phyloP scores from a whole-genome alignment of 2,113 vertebrate species.

The Platycercus adscitus region DNA sequence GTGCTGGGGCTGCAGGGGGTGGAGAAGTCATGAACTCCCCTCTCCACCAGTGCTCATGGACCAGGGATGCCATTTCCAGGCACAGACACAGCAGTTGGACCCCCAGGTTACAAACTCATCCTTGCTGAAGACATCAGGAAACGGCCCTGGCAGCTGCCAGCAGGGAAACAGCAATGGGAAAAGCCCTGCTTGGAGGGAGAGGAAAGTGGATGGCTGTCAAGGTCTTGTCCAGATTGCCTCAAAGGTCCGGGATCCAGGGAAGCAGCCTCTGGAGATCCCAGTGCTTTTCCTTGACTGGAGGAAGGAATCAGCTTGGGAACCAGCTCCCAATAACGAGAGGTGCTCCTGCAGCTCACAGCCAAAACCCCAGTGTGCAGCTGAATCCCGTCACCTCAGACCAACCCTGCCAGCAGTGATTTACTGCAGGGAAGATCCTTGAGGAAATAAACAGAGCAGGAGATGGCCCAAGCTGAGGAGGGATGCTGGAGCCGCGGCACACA shows the following conservation, averaged over 20 bases:
- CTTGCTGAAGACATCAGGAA: not conserved
- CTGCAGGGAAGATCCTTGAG: not conserved
- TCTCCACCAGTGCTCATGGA: not conserved
- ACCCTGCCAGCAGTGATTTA: not conserved
- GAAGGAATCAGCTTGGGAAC: too few species aligned
- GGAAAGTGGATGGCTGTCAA: not conserved
- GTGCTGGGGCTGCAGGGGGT: fast-evolving
- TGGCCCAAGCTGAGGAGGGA: not conserved
- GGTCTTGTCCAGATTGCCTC: not conserved
- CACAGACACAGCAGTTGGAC: not conserved
- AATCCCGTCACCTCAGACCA: not conserved
- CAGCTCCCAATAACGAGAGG: not conserved
- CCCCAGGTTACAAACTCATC: not conserved
- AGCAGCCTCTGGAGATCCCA: fast-evolving
- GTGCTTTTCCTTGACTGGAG: not conserved
- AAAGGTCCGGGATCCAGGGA: not conserved
- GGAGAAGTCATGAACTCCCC: not conserved
- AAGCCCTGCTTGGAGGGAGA: not conserved
- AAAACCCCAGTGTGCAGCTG: not conserved
- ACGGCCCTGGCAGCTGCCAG: not conserved
- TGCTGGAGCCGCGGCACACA: not conserved
- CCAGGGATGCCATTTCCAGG: not conserved
- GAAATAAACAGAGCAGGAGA: conserved; percentile 13
- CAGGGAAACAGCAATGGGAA: not conserved
- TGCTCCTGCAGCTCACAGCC: not conserved